These are phyloP conservation scores for Plectrocnemia conspersa DNA, from an alignment of 1,140 invertebrate species.

Conservation along the genomic window DNA sequence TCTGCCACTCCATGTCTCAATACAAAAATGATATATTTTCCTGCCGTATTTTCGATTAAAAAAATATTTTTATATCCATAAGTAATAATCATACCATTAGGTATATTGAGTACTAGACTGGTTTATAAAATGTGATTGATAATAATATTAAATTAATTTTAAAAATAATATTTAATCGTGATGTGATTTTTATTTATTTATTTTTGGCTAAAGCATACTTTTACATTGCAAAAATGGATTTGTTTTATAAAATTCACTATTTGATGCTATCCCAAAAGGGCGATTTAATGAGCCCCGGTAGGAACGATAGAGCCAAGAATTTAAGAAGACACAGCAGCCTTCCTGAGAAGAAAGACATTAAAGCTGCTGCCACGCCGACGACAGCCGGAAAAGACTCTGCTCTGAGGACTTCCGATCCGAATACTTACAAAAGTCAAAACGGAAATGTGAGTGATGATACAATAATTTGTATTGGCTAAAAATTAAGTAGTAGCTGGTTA, in stretches of 20 bases:
- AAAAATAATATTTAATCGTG: neutral
- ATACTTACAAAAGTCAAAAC: neutral
- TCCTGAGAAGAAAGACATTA: conserved; percentile 41
- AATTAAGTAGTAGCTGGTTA: no score
- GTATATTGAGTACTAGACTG: neutral
- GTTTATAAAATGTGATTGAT: neutral
- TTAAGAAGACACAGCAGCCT: conserved; percentile 60
- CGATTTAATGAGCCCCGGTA: conserved; percentile 49
- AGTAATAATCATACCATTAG: no score
- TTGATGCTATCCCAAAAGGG: conserved; percentile 50
- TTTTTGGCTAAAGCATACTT: neutral
- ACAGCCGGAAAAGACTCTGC: neutral
- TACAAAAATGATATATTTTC: no score
- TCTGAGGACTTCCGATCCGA: neutral
- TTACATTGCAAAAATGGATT: conserved; percentile 42
- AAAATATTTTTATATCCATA: no score
- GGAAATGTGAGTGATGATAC: neutral
- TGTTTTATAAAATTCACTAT: conserved; percentile 50
- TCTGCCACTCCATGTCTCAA: neutral
- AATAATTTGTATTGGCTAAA: no score
- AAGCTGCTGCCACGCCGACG: neutral
- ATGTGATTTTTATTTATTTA: neutral
- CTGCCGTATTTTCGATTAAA: no score
- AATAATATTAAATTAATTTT: neutral
- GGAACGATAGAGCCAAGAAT: conserved; percentile 44